Percentiles rank a stretch among this genome's conserved stretches.
phyloP scores from a whole-genome alignment of 2,113 vertebrate genomes.

The Naja naja region DNA sequence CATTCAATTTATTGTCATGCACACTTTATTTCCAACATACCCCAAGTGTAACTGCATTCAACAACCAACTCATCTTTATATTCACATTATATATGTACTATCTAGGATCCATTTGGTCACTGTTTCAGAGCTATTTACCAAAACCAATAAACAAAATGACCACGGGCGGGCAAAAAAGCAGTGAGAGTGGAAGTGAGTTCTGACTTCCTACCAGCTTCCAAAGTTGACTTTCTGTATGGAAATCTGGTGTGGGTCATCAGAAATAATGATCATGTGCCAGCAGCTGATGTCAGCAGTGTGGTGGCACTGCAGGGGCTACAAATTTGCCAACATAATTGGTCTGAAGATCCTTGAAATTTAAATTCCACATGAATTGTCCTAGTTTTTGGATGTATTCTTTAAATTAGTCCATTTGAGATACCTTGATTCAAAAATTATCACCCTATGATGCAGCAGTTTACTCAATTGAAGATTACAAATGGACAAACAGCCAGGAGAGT shows the following conservation, averaged over 20 bases:
- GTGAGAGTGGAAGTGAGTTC: neutral
- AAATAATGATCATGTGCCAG: neutral
- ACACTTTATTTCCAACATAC: neutral
- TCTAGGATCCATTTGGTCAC: neutral
- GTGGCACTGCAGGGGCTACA: neutral
- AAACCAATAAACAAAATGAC: neutral
- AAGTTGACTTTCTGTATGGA: neutral
- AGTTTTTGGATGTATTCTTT: neutral
- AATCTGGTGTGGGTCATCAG: neutral
- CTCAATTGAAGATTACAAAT: neutral
- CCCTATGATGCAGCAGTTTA: neutral
- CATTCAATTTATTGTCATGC: neutral
- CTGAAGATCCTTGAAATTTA: neutral
- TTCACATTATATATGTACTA: neutral
- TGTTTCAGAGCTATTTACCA: neutral
- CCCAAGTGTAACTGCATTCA: neutral
- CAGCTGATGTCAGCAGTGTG: neutral
- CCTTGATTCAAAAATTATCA: neutral
- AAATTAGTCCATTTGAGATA: neutral
- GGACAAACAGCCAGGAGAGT: neutral
- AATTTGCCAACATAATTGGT: neutral
- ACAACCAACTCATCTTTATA: neutral
- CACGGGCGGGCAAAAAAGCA: neutral
- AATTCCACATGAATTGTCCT: neutral
- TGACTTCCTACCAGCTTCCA: neutral